Percentiles rank a stretch among this genome's conserved stretches.
These are phyloP conservation scores for Cataglyphis rosenhaueri DNA, from an alignment of 2,888 invertebrate species.

Conservation along the genomic window DNA sequence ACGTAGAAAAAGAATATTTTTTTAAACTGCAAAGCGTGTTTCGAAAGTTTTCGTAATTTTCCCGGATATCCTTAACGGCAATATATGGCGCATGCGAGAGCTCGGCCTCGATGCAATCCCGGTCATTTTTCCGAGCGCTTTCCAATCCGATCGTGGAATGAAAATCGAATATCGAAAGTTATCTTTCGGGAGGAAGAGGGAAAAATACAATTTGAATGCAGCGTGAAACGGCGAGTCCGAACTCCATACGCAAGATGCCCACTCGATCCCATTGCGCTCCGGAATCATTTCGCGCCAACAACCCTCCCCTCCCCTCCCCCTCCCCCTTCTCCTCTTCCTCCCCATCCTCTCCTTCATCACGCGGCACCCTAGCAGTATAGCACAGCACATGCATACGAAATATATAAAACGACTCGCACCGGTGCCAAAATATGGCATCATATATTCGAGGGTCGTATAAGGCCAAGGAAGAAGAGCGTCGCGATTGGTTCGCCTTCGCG, in stretches of 20 bases:
- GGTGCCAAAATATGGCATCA: slow-evolving; percentile 70
- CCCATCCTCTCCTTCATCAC: slow-evolving; percentile 15
- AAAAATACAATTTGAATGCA: slow-evolving; percentile 76
- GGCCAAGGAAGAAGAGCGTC: slow-evolving; percentile 27
- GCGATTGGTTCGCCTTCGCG: slow-evolving; percentile 62
- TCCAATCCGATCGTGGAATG: slow-evolving; percentile 29
- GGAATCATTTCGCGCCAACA: slow-evolving; percentile 45
- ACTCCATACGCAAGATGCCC: slow-evolving; percentile 57
- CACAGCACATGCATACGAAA: slow-evolving; percentile 78
- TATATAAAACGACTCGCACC: slow-evolving; percentile 65
- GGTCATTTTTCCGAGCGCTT: slow-evolving; percentile 37
- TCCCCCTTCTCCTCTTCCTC: neutral
- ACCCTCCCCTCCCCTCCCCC: neutral
- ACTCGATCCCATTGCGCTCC: slow-evolving; percentile 42
- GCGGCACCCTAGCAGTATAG: slow-evolving; percentile 46
- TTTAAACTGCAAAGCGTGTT: neutral
- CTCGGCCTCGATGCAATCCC: slow-evolving; percentile 3
- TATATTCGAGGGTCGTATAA: slow-evolving; percentile 51
- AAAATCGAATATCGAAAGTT: slow-evolving; percentile 68
- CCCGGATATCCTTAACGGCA: slow-evolving; percentile 29
- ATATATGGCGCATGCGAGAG: slow-evolving; percentile 23
- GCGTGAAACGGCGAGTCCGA: slow-evolving; percentile 64
- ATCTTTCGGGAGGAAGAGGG: slow-evolving; percentile 59
- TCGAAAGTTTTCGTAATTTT: slow-evolving; percentile 27
- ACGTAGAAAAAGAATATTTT: slow-evolving; percentile 6